Evolutionary conservation across 2,888 invertebrate species (phyloP).

Genomic region (Toxonevra muliebris): DNA sequence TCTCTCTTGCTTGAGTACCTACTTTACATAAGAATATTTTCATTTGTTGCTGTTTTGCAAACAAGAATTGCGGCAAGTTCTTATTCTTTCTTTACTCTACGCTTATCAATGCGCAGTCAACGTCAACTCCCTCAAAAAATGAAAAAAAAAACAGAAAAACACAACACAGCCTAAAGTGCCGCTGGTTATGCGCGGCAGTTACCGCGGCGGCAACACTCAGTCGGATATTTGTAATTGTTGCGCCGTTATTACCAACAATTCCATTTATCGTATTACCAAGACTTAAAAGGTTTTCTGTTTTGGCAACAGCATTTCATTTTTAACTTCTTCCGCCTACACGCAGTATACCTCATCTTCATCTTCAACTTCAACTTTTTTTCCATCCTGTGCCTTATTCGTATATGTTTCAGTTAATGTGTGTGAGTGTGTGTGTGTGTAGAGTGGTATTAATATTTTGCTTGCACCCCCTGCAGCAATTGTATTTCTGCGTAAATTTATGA

Average conservation of each 20-base stretch:
- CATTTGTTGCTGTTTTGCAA: no score
- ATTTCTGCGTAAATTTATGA: constrained; percentile 57
- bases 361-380: not conserved
- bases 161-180: constrained; percentile 38
- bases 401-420: constrained; percentile 24
- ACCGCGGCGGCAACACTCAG: not conserved
- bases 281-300: no score
- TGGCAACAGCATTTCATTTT: constrained; percentile 10
- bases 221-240: constrained; percentile 31
- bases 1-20: no score
- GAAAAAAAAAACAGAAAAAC: not conserved
- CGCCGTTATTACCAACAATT: constrained; percentile 12
- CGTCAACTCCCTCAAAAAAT: not conserved
- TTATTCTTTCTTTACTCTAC: no score
- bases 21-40: no score
- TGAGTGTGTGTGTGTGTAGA: constrained; percentile 14
- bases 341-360: constrained; percentile 34
- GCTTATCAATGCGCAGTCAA: not conserved
- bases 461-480: constrained; percentile 37
- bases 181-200: constrained; percentile 33
- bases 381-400: constrained; percentile 26
- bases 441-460: constrained; percentile 14
- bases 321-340: constrained; percentile 46
- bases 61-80: no score
- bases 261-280: constrained; percentile 22